phyloP scores from a whole-genome alignment of 2,888 invertebrate species.

The Crepidodera aurea region DNA sequence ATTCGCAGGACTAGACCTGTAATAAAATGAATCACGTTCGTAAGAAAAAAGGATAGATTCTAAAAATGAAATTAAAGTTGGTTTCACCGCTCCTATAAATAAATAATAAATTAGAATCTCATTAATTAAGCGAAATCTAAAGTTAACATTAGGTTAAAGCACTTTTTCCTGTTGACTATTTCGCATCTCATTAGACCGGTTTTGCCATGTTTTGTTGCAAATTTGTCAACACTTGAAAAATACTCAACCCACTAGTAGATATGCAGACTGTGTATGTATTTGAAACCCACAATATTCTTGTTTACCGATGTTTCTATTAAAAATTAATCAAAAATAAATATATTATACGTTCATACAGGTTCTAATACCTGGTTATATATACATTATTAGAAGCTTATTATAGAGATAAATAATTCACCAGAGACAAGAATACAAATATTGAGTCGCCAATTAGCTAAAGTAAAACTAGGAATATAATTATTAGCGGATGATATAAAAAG shows the following conservation, averaged over 20 bases:
- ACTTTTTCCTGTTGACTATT: background rate
- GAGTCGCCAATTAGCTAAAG: too few relatives aligned
- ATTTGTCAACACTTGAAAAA: conserved; percentile 21
- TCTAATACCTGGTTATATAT: too few relatives aligned
- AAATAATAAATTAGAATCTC: conserved; percentile 6
- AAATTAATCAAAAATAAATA: background rate
- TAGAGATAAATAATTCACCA: too few relatives aligned
- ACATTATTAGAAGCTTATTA: too few relatives aligned
- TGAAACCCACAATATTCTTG: conserved; percentile 6
- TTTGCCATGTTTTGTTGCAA: conserved; percentile 22
- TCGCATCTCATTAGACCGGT: conserved; percentile 12
- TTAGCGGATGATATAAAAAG: too few relatives aligned
- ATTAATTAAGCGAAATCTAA: conserved; percentile 9
- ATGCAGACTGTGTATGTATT: background rate
- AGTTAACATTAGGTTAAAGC: conserved; percentile 2
- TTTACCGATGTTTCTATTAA: conserved; percentile 1
- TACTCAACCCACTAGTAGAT: background rate
- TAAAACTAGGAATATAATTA: too few relatives aligned
- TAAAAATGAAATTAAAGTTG: too few relatives aligned
- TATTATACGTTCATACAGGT: too few relatives aligned
- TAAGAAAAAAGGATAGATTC: too few relatives aligned
- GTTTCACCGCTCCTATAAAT: background rate
- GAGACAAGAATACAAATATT: too few relatives aligned
- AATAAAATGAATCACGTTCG: too few relatives aligned
- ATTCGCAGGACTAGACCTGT: too few relatives aligned